Percentiles rank a stretch among this genome's conserved stretches.
Evolutionary conservation across 2,113 vertebrate species (phyloP).

Genomic region (Phodopus roborovskii): DNA sequence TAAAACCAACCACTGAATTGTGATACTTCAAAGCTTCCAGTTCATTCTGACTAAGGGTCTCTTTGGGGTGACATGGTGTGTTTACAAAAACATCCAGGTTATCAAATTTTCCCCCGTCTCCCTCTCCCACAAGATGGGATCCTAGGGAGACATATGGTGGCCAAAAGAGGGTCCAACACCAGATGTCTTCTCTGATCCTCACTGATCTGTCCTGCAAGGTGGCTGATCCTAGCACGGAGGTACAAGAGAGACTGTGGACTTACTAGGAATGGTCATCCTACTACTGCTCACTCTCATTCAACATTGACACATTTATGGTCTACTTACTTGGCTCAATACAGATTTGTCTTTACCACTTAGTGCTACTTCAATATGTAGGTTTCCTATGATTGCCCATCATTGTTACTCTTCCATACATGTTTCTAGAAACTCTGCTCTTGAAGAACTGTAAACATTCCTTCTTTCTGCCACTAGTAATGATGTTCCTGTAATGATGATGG

Average conservation of each 20-base stretch:
- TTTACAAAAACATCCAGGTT: background rate
- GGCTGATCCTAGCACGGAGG: background rate
- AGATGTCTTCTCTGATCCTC: background rate
- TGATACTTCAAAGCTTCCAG: background rate
- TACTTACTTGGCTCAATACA: background rate
- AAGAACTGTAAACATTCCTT: background rate
- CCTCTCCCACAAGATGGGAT: background rate
- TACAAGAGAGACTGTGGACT: background rate
- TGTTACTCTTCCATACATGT: background rate
- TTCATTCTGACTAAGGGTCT: background rate
- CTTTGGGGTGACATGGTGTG: background rate
- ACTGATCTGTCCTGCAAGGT: background rate
- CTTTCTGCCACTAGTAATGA: background rate
- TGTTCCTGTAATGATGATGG: too few species aligned
- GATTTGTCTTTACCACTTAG: background rate
- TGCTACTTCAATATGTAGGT: background rate
- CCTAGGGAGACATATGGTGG: background rate
- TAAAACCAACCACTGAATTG: background rate
- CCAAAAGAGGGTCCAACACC: background rate
- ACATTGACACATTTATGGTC: background rate
- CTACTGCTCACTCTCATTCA: background rate
- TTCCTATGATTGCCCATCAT: background rate
- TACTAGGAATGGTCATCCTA: background rate
- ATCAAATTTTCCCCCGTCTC: background rate
- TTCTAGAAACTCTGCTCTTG: background rate